These are phyloP conservation scores for Cyanoliseus patagonus DNA, from an alignment of 2,113 vertebrate species.

Conservation along the genomic window DNA sequence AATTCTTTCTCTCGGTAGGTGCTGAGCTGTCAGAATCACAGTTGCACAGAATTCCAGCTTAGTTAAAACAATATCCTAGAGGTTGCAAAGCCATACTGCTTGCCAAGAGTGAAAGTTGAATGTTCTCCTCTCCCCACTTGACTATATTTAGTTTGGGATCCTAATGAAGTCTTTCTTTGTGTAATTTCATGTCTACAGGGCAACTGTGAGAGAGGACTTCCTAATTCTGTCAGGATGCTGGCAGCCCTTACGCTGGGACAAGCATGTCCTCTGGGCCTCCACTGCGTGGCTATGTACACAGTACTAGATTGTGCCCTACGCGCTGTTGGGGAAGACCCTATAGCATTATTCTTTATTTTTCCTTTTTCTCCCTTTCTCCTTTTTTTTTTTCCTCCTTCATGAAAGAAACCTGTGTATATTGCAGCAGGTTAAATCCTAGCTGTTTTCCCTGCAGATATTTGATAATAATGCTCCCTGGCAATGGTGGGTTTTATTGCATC, in stretches of 20 bases:
- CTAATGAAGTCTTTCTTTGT: constrained; percentile 71
- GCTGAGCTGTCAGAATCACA: constrained; percentile 35
- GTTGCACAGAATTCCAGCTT: constrained; percentile 29
- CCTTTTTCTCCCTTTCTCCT: not conserved
- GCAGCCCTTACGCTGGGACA: not conserved
- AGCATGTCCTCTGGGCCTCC: not conserved
- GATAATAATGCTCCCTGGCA: not conserved
- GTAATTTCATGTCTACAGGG: constrained; percentile 59
- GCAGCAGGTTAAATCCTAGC: not conserved
- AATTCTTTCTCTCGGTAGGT: constrained; percentile 14
- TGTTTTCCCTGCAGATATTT: not conserved
- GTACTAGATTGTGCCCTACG: not conserved
- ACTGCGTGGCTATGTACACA: not conserved
- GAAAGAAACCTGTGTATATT: constrained; percentile 17
- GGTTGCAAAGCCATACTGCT: constrained; percentile 12
- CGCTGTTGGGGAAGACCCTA: not conserved
- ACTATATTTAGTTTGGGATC: constrained; percentile 67
- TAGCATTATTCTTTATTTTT: not conserved
- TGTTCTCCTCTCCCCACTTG: constrained; percentile 53
- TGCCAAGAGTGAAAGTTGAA: constrained; percentile 67
- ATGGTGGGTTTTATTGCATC: not conserved
- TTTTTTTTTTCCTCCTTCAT: not conserved
- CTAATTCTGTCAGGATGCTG: constrained; percentile 68
- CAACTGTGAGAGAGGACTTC: constrained; percentile 55
- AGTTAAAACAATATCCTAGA: constrained; percentile 67